phyloP scores from a whole-genome alignment of 2,888 invertebrate species.

The Caenorhabditis panamensis region DNA sequence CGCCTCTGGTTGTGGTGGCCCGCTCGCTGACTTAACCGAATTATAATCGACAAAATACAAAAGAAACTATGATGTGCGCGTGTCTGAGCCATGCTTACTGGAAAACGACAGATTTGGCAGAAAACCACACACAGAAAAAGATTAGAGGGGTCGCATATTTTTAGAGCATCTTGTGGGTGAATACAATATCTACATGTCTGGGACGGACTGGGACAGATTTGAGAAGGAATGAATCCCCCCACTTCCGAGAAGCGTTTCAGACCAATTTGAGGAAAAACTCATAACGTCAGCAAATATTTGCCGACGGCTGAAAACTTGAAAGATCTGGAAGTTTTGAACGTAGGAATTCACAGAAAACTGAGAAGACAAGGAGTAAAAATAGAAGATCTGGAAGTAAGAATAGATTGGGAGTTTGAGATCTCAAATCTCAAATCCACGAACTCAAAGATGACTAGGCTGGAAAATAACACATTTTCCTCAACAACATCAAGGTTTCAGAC shows the following conservation, averaged over 20 bases:
- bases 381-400: not conserved
- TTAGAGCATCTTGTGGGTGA: slow-evolving; percentile 8
- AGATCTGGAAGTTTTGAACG: not conserved
- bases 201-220: not conserved
- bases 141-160: slow-evolving; percentile 1
- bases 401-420: not conserved
- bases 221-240: not conserved
- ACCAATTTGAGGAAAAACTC: not conserved
- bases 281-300: slow-evolving; percentile 4
- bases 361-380: not conserved
- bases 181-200: not conserved
- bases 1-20: slow-evolving; percentile 38
- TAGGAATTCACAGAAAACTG: not conserved
- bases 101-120: not conserved
- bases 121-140: not conserved
- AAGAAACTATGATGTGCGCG: slow-evolving; percentile 53
- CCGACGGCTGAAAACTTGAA: not conserved
- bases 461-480: too few species aligned
- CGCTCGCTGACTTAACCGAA: slow-evolving; percentile 49
- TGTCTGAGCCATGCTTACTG: not conserved
- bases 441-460: not conserved
- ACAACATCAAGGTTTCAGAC: too few species aligned
- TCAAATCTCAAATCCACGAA: not conserved
- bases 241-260: not conserved
- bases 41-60: slow-evolving; percentile 60